Evolutionary conservation across 2,888 invertebrate genomes (phyloP).

Genomic region (Leucoma salicis): DNA sequence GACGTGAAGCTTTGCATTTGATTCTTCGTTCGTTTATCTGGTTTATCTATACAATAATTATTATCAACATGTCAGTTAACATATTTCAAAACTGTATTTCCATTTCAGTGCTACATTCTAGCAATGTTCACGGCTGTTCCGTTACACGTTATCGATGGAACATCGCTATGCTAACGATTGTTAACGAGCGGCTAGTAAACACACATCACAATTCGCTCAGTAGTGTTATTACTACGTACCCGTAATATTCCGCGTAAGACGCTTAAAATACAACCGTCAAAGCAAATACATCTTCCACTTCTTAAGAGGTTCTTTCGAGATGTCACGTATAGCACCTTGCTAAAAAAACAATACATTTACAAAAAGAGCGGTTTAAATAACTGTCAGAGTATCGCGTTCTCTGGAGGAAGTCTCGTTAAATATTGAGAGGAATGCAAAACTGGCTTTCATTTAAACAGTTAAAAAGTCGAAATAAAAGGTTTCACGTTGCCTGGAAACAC

Average conservation of each 20-base stretch:
- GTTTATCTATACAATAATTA: constrained; percentile 62
- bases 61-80: constrained; percentile 50
- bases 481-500: constrained; percentile 57
- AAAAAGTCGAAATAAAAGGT: constrained; percentile 60
- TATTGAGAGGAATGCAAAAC: constrained; percentile 64
- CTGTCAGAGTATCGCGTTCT: constrained; percentile 62
- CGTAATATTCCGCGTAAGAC: constrained; percentile 28
- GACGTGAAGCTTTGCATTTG: constrained; percentile 50
- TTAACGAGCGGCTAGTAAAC: constrained; percentile 47
- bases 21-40: constrained; percentile 50
- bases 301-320: constrained; percentile 38
- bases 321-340: constrained; percentile 39
- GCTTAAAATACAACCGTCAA: constrained; percentile 26
- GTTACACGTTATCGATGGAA: constrained; percentile 44
- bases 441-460: constrained; percentile 62
- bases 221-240: constrained; percentile 36
- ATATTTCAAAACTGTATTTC: constrained; percentile 49
- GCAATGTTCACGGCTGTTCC: constrained; percentile 33
- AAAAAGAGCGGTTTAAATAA: constrained; percentile 61
- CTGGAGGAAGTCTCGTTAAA: constrained; percentile 62
- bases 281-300: constrained; percentile 26
- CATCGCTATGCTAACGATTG: constrained; percentile 47
- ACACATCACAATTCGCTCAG: constrained; percentile 34
- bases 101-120: constrained; percentile 41
- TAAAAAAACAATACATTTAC: constrained; percentile 42